A percentile compares a stretch with the other conserved stretches of the same genome.
Evolutionary conservation across 2,797 vertebrate species (phyloP).

Genomic region (Girardinus metallicus): DNA sequence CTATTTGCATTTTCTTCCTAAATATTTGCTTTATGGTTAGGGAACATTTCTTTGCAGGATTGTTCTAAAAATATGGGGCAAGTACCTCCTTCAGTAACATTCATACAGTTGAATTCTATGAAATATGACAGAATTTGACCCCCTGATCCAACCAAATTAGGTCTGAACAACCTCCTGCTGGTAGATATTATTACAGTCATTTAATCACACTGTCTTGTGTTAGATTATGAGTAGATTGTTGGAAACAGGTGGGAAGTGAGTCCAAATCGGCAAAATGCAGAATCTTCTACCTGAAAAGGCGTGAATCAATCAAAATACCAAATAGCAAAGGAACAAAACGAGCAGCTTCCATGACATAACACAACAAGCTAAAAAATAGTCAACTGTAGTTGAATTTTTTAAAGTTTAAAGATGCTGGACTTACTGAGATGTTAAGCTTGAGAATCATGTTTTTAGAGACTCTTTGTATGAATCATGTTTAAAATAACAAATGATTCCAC

Average conservation of each 20-base stretch:
- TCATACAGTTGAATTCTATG: neutral
- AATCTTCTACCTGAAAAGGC: neutral
- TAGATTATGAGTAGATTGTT: neutral
- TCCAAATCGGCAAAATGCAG: neutral
- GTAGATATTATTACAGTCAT: neutral
- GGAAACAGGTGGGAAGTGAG: neutral
- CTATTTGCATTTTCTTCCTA: neutral
- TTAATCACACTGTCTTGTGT: neutral
- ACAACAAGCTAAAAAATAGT: neutral
- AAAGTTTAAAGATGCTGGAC: neutral
- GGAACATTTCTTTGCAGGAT: neutral
- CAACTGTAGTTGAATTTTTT: neutral
- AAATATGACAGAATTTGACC: neutral
- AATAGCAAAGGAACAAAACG: neutral
- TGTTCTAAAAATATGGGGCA: neutral
- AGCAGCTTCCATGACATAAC: neutral
- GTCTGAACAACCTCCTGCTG: neutral
- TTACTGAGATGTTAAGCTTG: no score
- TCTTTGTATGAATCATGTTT: neutral
- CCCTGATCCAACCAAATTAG: neutral
- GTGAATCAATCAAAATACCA: neutral
- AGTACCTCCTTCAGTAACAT: neutral
- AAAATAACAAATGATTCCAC: neutral
- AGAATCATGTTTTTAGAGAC: neutral
- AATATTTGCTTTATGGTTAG: neutral